Conservation (phyloP, 2,113 vertebrate genomes). For the Spilogale gracilis region DNA sequence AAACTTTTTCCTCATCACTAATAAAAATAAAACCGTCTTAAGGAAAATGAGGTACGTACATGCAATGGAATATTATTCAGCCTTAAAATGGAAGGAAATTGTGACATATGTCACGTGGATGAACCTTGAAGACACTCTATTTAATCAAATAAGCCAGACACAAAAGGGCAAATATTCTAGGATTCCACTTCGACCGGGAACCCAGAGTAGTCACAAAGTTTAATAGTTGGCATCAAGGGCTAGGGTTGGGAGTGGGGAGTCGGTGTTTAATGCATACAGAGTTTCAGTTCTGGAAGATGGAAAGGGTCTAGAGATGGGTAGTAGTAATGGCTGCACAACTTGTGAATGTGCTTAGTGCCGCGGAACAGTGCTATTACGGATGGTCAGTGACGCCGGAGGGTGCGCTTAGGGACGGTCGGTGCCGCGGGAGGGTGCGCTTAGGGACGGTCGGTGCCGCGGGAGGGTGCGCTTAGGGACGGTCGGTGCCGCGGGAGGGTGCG, state of each 20-base stretch:
- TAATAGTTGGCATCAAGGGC: neutral
- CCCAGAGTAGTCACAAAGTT: neutral
- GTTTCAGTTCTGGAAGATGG: neutral
- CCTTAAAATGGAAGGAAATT: neutral
- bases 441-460: no score
- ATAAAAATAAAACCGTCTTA: neutral
- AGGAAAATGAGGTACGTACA: neutral
- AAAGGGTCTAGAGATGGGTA: neutral
- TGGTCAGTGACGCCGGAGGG: no score
- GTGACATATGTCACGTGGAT: neutral
- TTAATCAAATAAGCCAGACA: neutral
- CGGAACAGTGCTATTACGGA: neutral
- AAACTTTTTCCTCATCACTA: neutral
- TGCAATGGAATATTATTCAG: neutral
- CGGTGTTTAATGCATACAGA: neutral
- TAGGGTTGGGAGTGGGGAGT: neutral
- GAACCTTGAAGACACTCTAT: neutral
- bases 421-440: no score
- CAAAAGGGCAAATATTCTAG: neutral
- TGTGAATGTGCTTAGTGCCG: neutral
- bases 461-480: no score
- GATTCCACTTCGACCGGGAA: neutral
- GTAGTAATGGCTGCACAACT: neutral
- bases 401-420: no score
- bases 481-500: no score